phyloP scores from a whole-genome alignment of 2,888 invertebrate genomes.

The Lordiphosa andalusiaca region DNA sequence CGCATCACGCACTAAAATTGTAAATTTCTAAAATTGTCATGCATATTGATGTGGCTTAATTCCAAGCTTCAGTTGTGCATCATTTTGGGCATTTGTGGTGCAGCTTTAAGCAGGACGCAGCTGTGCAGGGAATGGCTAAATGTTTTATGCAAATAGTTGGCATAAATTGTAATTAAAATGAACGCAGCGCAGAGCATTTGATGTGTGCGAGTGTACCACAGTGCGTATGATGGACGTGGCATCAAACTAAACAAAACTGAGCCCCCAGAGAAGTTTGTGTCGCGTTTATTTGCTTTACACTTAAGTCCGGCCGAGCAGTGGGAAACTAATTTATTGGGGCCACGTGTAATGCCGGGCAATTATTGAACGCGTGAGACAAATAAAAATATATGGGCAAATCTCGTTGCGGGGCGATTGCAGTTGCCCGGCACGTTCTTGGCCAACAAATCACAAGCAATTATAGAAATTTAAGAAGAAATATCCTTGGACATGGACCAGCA shows the following conservation, averaged over 20 bases:
- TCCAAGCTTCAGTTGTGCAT: constrained; percentile 24
- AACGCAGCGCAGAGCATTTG: constrained; percentile 6
- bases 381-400: constrained; percentile 62
- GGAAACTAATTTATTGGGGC: constrained; percentile 64
- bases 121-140: constrained; percentile 28
- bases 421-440: constrained; percentile 69
- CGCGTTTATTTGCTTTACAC: constrained; percentile 55
- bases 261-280: constrained; percentile 25
- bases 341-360: constrained; percentile 71
- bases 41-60: constrained; percentile 38
- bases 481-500: constrained; percentile 34
- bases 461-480: constrained; percentile 73
- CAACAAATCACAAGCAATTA: constrained; percentile 74
- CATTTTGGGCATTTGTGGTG: constrained; percentile 33
- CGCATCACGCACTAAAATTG: constrained; percentile 8
- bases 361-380: constrained; percentile 75
- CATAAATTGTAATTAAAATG: constrained; percentile 39
- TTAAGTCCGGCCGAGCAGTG: constrained; percentile 39
- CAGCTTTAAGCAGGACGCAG: constrained; percentile 26
- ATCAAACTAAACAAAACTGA: constrained; percentile 3
- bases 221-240: constrained; percentile 45
- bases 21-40: constrained; percentile 18
- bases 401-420: constrained; percentile 62
- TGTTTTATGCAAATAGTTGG: constrained; percentile 42
- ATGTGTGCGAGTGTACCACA: constrained; percentile 18